phyloP scores from a whole-genome alignment of 2,888 invertebrate genomes.

The Stratiomys singularior region DNA sequence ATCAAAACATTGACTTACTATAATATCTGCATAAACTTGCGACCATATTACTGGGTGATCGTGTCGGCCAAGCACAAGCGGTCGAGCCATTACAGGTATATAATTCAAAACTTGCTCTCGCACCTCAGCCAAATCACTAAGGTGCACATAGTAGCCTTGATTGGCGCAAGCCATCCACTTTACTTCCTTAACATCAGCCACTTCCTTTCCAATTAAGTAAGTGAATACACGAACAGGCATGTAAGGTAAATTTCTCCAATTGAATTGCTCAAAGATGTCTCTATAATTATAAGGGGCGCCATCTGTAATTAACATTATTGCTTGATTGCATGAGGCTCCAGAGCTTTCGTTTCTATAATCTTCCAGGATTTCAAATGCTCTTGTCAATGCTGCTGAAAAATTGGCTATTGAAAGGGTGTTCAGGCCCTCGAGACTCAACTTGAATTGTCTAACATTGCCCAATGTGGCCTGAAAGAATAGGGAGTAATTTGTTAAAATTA shows the following conservation, averaged over 20 bases:
- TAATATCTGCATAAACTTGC: constrained; percentile 93
- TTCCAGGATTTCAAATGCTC: constrained; percentile 88
- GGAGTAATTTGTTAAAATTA: background rate
- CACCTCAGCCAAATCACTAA: constrained; percentile 96
- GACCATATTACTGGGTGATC: constrained; percentile 96
- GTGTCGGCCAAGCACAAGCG: constrained; percentile 86
- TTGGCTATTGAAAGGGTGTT: constrained; percentile 92
- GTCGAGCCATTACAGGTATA: constrained; percentile 95
- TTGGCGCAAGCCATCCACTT: constrained; percentile 99
- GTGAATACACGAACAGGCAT: constrained; percentile 96
- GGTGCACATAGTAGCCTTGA: constrained; percentile 94
- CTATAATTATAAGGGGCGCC: constrained; percentile 95
- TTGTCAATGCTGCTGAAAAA: constrained; percentile 87
- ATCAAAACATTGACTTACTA: constrained; percentile 69
- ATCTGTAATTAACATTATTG: constrained; percentile 99
- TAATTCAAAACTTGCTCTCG: constrained; percentile 97
- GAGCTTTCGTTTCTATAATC: constrained; percentile 71
- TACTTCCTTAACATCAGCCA: constrained; percentile 91
- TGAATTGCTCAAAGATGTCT: constrained; percentile 90
- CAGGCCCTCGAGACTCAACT: constrained; percentile 80
- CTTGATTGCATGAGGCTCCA: constrained; percentile 87
- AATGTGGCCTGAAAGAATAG: constrained; percentile 75
- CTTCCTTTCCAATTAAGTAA: constrained; percentile 95
- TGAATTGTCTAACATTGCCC: constrained; percentile 84
- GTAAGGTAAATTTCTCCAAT: constrained; percentile 78